phyloP scores from a whole-genome alignment of 1,140 invertebrate species.

The Adoxophyes honmai region DNA sequence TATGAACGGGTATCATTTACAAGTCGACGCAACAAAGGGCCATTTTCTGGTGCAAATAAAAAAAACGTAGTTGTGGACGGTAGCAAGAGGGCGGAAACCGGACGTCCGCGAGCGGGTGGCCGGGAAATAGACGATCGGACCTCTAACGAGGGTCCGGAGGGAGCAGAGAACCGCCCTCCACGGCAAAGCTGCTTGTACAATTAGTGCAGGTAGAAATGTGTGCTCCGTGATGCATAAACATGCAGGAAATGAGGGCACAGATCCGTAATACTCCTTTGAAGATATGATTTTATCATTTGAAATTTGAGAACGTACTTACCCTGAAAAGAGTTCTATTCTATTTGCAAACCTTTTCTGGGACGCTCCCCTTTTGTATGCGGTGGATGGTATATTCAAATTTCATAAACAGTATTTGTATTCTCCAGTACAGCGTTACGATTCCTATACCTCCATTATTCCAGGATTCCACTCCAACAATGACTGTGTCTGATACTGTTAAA shows the following conservation, averaged over 20 bases:
- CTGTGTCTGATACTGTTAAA: not conserved
- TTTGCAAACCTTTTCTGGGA: too few relatives aligned
- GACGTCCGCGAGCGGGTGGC: conserved; percentile 29
- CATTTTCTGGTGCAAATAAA: conserved; percentile 24
- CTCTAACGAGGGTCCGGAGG: conserved; percentile 31
- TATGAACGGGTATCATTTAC: not conserved
- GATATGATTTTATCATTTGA: not conserved
- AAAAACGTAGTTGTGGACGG: conserved; percentile 32
- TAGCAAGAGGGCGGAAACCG: conserved; percentile 29
- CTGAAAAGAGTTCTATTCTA: too few relatives aligned
- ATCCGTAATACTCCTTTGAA: not conserved
- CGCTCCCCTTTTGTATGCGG: too few relatives aligned
- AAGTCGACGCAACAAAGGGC: conserved; percentile 1
- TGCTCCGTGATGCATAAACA: conserved; percentile 1
- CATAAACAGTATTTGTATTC: too few relatives aligned
- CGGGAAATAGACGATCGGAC: conserved; percentile 38
- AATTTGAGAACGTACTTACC: too few relatives aligned
- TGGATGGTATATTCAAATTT: too few relatives aligned
- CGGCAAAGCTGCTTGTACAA: conserved; percentile 8
- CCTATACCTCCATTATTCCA: too few relatives aligned
- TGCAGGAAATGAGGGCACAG: conserved; percentile 11
- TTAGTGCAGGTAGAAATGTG: conserved; percentile 11
- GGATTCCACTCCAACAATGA: conserved; percentile 1
- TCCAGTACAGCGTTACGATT: too few relatives aligned
- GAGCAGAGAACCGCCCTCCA: not conserved